Base-by-base conservation (phyloP, 1,140 invertebrate species). In the Drosophila virilis region DNA sequence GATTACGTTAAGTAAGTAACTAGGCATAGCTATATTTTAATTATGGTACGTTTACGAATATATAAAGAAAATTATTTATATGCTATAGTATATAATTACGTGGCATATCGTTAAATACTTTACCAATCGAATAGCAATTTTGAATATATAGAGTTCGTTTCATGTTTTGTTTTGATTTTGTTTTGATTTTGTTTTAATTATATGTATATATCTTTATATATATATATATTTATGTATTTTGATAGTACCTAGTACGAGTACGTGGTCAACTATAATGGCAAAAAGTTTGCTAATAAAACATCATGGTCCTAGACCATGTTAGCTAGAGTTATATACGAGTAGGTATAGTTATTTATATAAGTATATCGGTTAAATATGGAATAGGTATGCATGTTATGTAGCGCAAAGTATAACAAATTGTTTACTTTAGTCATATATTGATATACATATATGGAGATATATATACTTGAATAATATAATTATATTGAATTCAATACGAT, bases 341-440 rank as follows among this genome's bases (percentile, higher is more conserved):
- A 85, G 83, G 55, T 76, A 77, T 74, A 80, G 59, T 76, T 78
- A 70, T 62, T 68, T 84, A 75, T 65, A 61, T 68, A 78, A 58
- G 65, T 74, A 74, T 75, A 75, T 77, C 76, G 84, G 64, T 88
- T 89, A 88, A 88, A 89, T 89, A 89, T 89, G 79, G 62, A 65
- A 67, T 88, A 88, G 76, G 84, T 89, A 88, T 88, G 83, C 80
- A 89, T 85, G 82, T 74, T 88, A 90, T 86, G 79, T 81, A 88
- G 88, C 82, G 82, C 89, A 91, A 91, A 90, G 81, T 90, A 90
- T 86, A 91, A 91, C 88, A 90, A 90, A 91, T 88, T 54, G 77
- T 91, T 90, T 86, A 82, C 81, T 86, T 90, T 79, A 72, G 51
- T 58, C 35, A 42, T 66, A 66, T 67, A 67, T 67, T 73, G 50